These are phyloP conservation scores for Podotricha telesiphe DNA, from an alignment of 2,888 invertebrate species.

Conservation along the genomic window DNA sequence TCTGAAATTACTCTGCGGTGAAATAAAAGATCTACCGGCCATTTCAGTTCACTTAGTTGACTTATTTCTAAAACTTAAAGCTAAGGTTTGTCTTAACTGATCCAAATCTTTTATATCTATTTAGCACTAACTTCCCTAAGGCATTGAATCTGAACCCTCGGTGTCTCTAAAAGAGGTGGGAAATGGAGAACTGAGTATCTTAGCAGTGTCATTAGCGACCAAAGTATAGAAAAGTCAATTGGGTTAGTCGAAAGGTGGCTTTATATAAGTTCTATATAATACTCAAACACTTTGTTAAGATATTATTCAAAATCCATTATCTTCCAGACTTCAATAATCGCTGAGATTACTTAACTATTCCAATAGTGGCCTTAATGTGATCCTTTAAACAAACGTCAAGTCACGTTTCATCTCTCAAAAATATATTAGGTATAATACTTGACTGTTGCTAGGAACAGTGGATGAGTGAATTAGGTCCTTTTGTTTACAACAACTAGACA, in stretches of 20 bases:
- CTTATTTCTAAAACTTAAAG: not conserved
- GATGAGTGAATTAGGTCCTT: too few species aligned
- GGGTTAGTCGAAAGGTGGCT: too few species aligned
- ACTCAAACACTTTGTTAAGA: not conserved
- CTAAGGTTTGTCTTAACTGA: conserved; percentile 2
- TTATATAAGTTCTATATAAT: too few species aligned
- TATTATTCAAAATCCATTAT: not conserved
- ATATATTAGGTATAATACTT: too few species aligned
- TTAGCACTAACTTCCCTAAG: too few species aligned
- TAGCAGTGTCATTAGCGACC: too few species aligned
- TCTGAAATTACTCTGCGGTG: not conserved
- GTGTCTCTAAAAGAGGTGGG: too few species aligned
- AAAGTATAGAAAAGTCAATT: too few species aligned
- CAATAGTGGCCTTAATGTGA: not conserved
- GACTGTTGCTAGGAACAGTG: not conserved
- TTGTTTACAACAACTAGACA: too few species aligned
- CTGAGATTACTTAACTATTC: not conserved
- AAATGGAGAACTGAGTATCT: too few species aligned
- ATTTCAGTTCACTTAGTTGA: not conserved
- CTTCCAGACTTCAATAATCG: not conserved
- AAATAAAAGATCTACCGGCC: not conserved
- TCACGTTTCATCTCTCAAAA: not conserved
- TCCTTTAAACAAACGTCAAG: not conserved
- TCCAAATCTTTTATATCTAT: not conserved
- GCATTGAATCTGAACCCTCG: too few species aligned